Conservation (phyloP, 2,797 vertebrate genomes). For the Sebastes variabilis region DNA sequence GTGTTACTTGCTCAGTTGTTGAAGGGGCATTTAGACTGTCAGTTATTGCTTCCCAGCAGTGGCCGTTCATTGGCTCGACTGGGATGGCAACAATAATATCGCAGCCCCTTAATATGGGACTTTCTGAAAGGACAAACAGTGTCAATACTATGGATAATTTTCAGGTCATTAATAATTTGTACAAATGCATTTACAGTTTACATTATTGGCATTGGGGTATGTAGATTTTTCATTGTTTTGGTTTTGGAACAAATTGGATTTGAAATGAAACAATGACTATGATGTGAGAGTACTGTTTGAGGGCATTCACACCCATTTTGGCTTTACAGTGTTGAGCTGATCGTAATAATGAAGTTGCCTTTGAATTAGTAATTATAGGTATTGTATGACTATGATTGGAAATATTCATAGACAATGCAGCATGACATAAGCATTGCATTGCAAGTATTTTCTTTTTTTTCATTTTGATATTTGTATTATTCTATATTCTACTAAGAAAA, state of each 20-base stretch:
- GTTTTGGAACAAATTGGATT: neutral
- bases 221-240: constrained; percentile 14
- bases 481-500: neutral
- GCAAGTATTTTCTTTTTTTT: neutral
- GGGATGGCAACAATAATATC: constrained; percentile 8
- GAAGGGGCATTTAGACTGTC: constrained; percentile 21
- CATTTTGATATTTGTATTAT: neutral
- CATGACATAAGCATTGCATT: neutral
- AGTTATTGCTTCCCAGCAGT: constrained; percentile 30
- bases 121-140: constrained; percentile 22
- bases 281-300: neutral
- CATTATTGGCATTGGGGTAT: neutral
- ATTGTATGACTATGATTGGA: neutral
- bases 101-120: neutral
- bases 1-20: neutral
- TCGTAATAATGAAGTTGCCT: neutral
- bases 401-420: neutral
- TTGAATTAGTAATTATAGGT: neutral
- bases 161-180: constrained; percentile 23
- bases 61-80: constrained; percentile 7
- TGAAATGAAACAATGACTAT: constrained; percentile 10
- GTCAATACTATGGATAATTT: constrained; percentile 42
- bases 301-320: neutral
- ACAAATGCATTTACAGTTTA: constrained; percentile 35
- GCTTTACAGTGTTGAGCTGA: neutral